Percentiles rank a stretch among this genome's conserved stretches.
These are phyloP conservation scores for Phanerotoma sp. DNA, from an alignment of 2,888 invertebrate species.

Conservation along the genomic window DNA sequence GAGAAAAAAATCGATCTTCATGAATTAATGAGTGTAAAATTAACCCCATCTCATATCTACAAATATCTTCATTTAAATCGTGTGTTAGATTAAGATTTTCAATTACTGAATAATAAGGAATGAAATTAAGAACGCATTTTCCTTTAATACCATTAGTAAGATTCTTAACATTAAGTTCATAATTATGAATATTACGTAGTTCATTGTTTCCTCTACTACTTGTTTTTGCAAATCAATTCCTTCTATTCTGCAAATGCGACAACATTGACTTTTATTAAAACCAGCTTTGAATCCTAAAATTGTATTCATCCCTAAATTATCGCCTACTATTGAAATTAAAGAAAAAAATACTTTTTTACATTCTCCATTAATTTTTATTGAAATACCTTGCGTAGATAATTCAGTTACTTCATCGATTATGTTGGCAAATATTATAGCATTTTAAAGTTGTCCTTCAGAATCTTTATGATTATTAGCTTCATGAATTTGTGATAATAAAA, in stretches of 20 bases:
- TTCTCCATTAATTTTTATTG: constrained; percentile 9
- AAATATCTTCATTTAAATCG: constrained; percentile 26
- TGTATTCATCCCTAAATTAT: constrained; percentile 24
- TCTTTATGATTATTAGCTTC: constrained; percentile 13
- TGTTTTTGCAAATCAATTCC: constrained; percentile 9
- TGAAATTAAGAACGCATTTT: too few species aligned
- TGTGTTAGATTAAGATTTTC: constrained; percentile 25
- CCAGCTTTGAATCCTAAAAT: constrained; percentile 17
- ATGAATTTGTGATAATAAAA: constrained; percentile 21
- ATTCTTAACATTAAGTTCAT: too few species aligned
- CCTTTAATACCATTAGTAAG: too few species aligned
- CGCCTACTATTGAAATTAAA: constrained; percentile 17
- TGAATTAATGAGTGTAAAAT: constrained; percentile 26
- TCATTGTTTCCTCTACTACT: too few species aligned
- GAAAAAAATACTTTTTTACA: constrained; percentile 16
- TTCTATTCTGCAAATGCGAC: constrained; percentile 19
- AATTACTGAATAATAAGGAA: constrained; percentile 22
- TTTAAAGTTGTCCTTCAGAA: not conserved
- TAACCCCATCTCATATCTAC: constrained; percentile 20
- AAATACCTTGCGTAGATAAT: constrained; percentile 22
- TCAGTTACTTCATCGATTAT: constrained; percentile 20
- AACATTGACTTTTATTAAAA: constrained; percentile 20
- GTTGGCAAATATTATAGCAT: constrained; percentile 24
- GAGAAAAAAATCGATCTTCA: constrained; percentile 14
- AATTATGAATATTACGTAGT: too few species aligned